Evolutionary conservation across 2,888 invertebrate species (phyloP), one percentile per base, ranked within the genome.

Genomic region (Linyphia triangularis): DNA sequence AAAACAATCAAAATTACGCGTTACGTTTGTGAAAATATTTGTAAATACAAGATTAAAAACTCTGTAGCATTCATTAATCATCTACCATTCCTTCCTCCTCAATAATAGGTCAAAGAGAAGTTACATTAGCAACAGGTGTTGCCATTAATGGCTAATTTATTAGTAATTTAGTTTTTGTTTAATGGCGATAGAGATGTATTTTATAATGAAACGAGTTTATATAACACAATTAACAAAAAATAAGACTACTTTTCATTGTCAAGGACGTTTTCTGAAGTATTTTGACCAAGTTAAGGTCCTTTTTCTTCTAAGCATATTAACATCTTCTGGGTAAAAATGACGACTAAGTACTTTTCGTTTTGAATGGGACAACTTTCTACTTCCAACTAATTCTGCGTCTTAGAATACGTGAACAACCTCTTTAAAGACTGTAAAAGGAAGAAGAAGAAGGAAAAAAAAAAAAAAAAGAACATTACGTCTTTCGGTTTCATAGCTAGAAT

Each of bases 181-280:
- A n/a, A n/a, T n/a, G n/a, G n/a, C n/a, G n/a, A n/a, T n/a, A n/a
- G n/a, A n/a, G n/a, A n/a, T n/a, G n/a, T n/a, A n/a, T n/a, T n/a
- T n/a, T n/a, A n/a, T n/a, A n/a, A 22, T 6, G 24, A 63, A 37
- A 63, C 13, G 24, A 77, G 24, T n/a, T n/a, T n/a, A n/a, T n/a
- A n/a, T n/a, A n/a, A n/a, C n/a, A n/a, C n/a, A n/a, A n/a, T n/a
- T 0, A 51, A 13, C 10, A 1, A 13, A 24, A 61, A 40, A 16
- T 51, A 51, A 16, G 13, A 16, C n/a, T 1, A 51, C n/a, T 51
- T 51, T 51, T 82, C 82, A 82, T 6, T 82, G 82, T 22, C 82
- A 82, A 72, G 82, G 82, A 33, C 63, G 30, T 0, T 6, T 28
- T 13, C 19, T n/a, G 19, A 40, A n/a, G 59, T 59, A 59, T 69